These are phyloP conservation scores for Xenops minutus DNA, from an alignment of 2,797 vertebrate genomes.

Conservation along the genomic window DNA sequence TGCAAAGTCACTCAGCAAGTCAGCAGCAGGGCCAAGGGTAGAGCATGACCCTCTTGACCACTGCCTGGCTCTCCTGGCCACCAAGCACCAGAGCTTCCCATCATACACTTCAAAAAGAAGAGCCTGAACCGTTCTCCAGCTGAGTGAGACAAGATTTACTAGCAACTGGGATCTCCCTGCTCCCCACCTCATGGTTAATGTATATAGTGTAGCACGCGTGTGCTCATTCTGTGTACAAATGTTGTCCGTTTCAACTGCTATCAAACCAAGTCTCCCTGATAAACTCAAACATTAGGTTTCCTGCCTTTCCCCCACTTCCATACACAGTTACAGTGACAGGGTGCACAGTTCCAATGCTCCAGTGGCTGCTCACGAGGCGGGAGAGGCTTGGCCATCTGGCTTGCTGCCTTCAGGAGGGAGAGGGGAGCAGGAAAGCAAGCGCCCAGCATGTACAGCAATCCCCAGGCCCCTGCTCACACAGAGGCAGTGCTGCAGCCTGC, in stretches of 20 bases:
- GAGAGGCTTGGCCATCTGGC: background rate
- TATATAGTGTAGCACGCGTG: rapidly evolving
- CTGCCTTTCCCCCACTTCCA: background rate
- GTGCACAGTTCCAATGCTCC: rapidly evolving
- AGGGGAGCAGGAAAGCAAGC: background rate
- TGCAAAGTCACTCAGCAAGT: background rate
- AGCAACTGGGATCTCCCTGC: background rate
- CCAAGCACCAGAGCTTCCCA: background rate
- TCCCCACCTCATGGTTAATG: background rate
- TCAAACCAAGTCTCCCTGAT: background rate
- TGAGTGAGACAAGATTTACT: background rate
- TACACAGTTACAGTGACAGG: background rate
- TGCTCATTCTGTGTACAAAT: background rate
- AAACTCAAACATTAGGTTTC: background rate
- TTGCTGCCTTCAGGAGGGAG: background rate
- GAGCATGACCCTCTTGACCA: rapidly evolving
- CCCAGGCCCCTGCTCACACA: rapidly evolving
- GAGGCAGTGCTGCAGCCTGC: background rate
- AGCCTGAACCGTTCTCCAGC: background rate
- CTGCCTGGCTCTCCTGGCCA: background rate
- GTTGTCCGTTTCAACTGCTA: background rate
- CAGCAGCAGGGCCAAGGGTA: background rate
- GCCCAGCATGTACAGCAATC: rapidly evolving
- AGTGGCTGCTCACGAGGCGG: rapidly evolving
- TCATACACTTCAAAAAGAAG: background rate